Evolutionary conservation across 2,888 invertebrate species (phyloP), one percentile per base, ranked within the genome.

Genomic region (Aleiodes leptofemur): DNA sequence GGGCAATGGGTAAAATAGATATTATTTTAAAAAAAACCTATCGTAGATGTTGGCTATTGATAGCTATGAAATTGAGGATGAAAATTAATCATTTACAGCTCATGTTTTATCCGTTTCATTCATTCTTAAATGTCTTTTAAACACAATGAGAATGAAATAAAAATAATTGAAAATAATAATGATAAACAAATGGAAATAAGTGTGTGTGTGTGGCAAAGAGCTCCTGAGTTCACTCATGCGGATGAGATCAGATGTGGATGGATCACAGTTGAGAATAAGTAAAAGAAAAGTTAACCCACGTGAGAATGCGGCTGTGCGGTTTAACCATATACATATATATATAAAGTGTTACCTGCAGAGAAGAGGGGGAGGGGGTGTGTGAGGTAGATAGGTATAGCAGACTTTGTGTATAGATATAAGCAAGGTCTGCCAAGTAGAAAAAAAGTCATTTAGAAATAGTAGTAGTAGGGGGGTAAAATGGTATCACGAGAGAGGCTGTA

Each of bases 361-460:
- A 71, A 50, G 23, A 50, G 50, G 31, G 11, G 43, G 14, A 6
- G 14, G 16, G 13, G 13, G 74, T n/a, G 66, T 66, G 69, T 23
- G 23, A 23, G 23, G 23, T 23, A 34, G 34, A 34, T 34, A 70
- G 53, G 68, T 72, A 66, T 76, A 70, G 69, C 76, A 69, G 73
- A 72, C 77, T 73, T 57, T 51, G 59, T 61, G 61, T 75, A 72
- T 74, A 16, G 14, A 55, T 16, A 29, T 61, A 61, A 61, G 38
- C 78, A 80, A 80, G 78, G 78, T 78, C 38, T 78, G 77, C 76
- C 80, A 78, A 78, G 75, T 76, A 78, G 78, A 78, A 78, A 80
- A 78, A 76, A 66, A 38, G 13, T 6, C 14, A 38, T 61, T 31
- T 34, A 38, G 38, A 61, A 73, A 73, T 66, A 55, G 55, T 66